phyloP scores from a whole-genome alignment of 2,888 invertebrate species.

The Polylopha cassiicola region DNA sequence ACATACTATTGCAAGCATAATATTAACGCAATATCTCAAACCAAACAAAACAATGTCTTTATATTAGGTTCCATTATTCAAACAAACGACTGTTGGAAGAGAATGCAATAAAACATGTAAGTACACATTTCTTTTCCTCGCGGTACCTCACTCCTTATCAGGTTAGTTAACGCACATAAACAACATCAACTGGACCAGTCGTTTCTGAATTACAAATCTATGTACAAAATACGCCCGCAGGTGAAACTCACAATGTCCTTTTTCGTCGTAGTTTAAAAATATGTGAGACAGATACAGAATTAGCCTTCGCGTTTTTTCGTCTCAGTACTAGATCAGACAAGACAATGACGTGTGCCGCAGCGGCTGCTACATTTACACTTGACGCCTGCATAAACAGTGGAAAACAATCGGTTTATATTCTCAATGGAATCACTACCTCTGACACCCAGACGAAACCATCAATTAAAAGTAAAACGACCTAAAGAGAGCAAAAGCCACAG shows the following conservation, averaged over 20 bases:
- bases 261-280: constrained; percentile 21
- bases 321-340: constrained; percentile 12
- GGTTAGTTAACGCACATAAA: constrained; percentile 23
- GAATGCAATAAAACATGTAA: not conserved
- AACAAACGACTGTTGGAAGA: not conserved
- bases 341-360: constrained; percentile 9
- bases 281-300: constrained; percentile 13
- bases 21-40: not conserved
- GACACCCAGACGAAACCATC: constrained; percentile 17
- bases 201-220: constrained; percentile 21
- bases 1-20: no score
- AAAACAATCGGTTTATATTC: constrained; percentile 17
- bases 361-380: constrained; percentile 7
- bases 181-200: constrained; percentile 21
- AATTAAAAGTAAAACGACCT: constrained; percentile 19
- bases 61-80: not conserved
- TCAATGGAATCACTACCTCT: constrained; percentile 16
- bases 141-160: constrained; percentile 6
- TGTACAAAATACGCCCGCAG: constrained; percentile 17
- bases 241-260: constrained; percentile 19
- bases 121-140: not conserved
- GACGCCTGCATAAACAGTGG: constrained; percentile 12
- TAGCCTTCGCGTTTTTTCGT: constrained; percentile 17
- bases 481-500: constrained; percentile 28
- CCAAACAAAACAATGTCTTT: not conserved